Evolutionary conservation across 2,888 invertebrate species (phyloP), one percentile per base, ranked within the genome.

Genomic region (Altica lythri): DNA sequence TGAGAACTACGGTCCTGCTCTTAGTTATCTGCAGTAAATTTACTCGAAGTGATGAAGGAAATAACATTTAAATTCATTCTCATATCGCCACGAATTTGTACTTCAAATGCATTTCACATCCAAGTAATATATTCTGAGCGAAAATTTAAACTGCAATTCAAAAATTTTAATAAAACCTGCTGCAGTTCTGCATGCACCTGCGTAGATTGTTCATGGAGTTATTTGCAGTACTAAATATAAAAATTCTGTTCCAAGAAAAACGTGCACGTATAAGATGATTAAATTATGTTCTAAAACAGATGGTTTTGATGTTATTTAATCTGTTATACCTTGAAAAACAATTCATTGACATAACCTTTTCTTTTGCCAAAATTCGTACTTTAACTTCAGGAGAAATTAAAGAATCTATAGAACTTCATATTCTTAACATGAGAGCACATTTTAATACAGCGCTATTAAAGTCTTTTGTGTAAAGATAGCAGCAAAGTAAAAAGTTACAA

Each of bases 81-180:
- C 44, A 45, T 45, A 32, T 45, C 32, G 45, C 45, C 45, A 45
- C 30, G 19, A 45, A 45, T 45, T 32, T 45, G 32, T 45, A 32
- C 45, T 45, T 30, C 13, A 19, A 45, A 45, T 45, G 29, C 45
- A 32, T 32, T 45, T 18, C 45, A 32, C 25, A 45, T 25, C 32
- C 45, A 19, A 32, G 45, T 45, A 45, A 45, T 45, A 45, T 45
- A 32, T 45, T 45, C 32, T 14, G 32, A 32, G 32, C 32, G 32
- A 19, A 32, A 45, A 45, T 45, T 45, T 45, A 45, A 45, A 22
- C 30, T 18, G 45, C 30, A 30, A 44, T 44, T 44, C 30, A 29
- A 45, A 45, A 45, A 32, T 45, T 45, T 45, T 45, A 45, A 45
- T 45, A 45, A 45, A 45, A 45, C 32, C 18, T 12, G 10, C 27